Evolutionary conservation across 1,140 invertebrate species (phyloP).

Genomic region (Homalodisca vitripennis): DNA sequence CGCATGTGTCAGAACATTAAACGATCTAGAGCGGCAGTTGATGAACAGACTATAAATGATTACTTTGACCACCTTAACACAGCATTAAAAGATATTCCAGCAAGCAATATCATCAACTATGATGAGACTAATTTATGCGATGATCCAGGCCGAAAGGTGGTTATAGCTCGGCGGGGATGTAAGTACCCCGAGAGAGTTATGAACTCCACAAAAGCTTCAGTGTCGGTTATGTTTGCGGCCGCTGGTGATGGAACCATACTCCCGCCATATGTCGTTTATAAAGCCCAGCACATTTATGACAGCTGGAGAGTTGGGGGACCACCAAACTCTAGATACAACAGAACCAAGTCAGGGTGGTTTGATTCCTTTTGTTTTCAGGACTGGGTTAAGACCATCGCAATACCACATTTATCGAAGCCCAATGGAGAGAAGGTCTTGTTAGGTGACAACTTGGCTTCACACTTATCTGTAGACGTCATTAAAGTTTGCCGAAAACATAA

Average conservation of each 20-base stretch:
- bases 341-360: background rate
- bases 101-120: background rate
- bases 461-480: conserved; percentile 45
- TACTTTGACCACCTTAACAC: background rate
- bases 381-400: background rate
- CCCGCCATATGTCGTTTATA: conserved; percentile 1
- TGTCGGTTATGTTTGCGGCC: background rate
- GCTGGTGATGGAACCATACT: background rate
- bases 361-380: background rate
- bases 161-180: background rate
- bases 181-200: background rate
- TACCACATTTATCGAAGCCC: background rate
- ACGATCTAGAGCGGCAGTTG: background rate
- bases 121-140: background rate
- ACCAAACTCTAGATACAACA: background rate
- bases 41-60: background rate
- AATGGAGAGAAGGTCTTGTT: conserved; percentile 38
- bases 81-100: background rate
- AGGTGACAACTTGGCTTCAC: conserved; percentile 48
- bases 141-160: background rate
- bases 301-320: background rate
- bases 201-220: background rate
- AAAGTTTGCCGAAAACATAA: conserved; percentile 44
- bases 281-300: background rate
- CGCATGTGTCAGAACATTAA: conserved; percentile 3